A percentile compares a stretch with the other conserved stretches of the same genome.
Evolutionary conservation across 2,113 vertebrate genomes (phyloP).

Genomic region (Todiramphus saurophagus): DNA sequence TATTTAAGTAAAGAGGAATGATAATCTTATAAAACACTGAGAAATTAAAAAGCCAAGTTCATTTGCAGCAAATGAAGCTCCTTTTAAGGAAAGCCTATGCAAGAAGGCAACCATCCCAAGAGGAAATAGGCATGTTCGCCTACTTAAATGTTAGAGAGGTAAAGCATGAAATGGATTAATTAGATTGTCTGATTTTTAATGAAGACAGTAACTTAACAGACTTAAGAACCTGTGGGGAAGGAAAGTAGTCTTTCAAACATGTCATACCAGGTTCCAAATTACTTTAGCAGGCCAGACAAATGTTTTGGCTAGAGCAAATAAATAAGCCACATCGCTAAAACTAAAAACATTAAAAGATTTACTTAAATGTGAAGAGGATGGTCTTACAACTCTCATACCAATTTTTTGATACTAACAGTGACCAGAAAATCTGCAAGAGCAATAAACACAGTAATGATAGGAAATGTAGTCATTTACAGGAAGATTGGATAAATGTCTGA

Average conservation of each 20-base stretch:
- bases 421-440: background rate
- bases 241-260: background rate
- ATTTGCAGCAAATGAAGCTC: background rate
- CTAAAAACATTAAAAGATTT: background rate
- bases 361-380: background rate
- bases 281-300: background rate
- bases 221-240: background rate
- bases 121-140: background rate
- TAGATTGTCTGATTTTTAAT: background rate
- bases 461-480: background rate
- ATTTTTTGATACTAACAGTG: background rate
- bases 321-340: background rate
- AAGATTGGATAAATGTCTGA: background rate
- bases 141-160: background rate
- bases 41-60: background rate
- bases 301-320: background rate
- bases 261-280: background rate
- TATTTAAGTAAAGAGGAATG: background rate
- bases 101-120: background rate
- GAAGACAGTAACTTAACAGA: background rate
- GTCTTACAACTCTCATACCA: background rate
- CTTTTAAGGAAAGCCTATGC: background rate
- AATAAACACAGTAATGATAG: background rate
- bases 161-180: background rate
- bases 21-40: background rate